A percentile compares a stretch with the other conserved stretches of the same genome.
phyloP scores from a whole-genome alignment of 2,797 vertebrate genomes.

The Synanceia verrucosa region DNA sequence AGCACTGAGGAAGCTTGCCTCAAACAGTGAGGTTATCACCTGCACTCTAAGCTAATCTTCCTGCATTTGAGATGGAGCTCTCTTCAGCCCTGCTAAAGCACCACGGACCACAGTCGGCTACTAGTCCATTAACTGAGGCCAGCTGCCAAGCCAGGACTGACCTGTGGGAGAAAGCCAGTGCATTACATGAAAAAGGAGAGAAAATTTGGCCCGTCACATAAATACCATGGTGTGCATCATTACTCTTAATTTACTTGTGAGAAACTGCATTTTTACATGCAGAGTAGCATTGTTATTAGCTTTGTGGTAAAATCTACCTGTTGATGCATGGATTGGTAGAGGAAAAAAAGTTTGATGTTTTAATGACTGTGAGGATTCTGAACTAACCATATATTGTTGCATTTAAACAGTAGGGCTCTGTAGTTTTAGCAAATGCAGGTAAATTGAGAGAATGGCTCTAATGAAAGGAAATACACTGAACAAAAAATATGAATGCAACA shows the following conservation, averaged over 20 bases:
- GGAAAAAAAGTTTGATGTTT: background rate
- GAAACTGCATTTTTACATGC: background rate
- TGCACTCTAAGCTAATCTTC: conserved; percentile 65
- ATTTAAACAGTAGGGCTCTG: background rate
- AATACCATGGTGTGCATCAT: background rate
- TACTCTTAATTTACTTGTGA: background rate
- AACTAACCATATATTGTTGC: too few relatives aligned
- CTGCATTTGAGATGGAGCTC: conserved; percentile 26
- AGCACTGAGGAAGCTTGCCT: conserved; percentile 55
- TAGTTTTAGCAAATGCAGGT: background rate
- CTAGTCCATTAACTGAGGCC: conserved; percentile 39
- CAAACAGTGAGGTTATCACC: conserved; percentile 72
- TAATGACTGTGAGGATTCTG: background rate
- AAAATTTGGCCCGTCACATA: conserved; percentile 3
- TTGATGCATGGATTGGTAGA: background rate
- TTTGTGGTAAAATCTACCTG: background rate
- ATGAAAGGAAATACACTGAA: too few relatives aligned
- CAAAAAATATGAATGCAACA: too few relatives aligned
- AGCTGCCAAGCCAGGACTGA: conserved; percentile 15
- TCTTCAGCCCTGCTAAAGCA: conserved; percentile 35
- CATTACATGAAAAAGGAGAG: conserved; percentile 12
- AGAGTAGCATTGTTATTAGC: background rate
- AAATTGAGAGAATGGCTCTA: background rate
- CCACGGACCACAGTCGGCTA: conserved; percentile 16
- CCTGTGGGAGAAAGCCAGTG: conserved; percentile 4